Evolutionary conservation across 2,113 vertebrate genomes (phyloP).

Genomic region (Montifringilla adamsi): DNA sequence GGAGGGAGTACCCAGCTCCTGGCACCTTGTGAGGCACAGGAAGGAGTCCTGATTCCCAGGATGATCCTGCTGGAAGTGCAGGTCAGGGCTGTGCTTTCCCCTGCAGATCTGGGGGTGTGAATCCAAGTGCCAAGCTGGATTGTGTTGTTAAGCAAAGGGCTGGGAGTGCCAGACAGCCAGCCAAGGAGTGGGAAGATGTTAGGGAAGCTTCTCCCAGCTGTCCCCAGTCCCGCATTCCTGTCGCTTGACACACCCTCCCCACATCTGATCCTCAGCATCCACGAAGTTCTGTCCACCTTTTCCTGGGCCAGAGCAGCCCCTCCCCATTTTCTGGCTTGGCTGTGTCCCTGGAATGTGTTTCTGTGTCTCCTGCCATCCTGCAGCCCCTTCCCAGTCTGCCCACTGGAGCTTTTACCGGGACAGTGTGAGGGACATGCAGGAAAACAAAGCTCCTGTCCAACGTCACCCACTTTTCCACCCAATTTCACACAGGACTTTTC

Average conservation of each 20-base stretch:
- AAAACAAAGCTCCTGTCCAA: background rate
- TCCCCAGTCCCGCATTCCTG: background rate
- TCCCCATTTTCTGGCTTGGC: background rate
- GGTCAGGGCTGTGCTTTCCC: background rate
- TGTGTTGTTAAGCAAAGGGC: constrained; percentile 3
- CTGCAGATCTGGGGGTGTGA: background rate
- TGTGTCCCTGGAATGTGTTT: background rate
- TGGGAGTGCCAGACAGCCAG: constrained; percentile 34
- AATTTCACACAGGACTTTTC: background rate
- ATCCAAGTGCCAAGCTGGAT: background rate
- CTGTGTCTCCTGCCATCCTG: background rate
- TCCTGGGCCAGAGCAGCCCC: background rate
- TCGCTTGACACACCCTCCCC: background rate
- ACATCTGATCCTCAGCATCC: background rate
- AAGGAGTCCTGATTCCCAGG: background rate
- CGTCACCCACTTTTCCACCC: background rate
- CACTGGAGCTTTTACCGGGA: background rate
- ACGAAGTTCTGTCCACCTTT: background rate
- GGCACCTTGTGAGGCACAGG: background rate
- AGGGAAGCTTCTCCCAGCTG: constrained; percentile 11
- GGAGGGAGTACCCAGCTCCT: background rate
- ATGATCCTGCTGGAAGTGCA: background rate
- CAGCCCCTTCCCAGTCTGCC: background rate
- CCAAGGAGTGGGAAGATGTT: constrained; percentile 14
- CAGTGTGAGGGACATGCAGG: background rate